Conservation (phyloP, 2,888 invertebrate species). For the Muscina levida region DNA sequence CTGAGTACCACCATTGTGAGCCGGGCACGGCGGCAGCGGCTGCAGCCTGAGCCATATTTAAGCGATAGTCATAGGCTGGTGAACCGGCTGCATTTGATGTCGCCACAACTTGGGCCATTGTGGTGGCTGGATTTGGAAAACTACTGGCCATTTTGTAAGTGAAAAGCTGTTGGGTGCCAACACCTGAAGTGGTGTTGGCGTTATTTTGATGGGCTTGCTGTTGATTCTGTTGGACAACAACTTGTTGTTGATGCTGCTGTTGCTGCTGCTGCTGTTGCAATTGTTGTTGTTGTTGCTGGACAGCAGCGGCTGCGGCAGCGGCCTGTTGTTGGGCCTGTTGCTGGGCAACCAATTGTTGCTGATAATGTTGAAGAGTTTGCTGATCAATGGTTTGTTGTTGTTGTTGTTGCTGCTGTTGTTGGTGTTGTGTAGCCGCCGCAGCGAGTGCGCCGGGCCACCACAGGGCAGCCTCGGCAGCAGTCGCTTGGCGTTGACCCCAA, state of each 20-base stretch:
- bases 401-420: slow-evolving; percentile 81
- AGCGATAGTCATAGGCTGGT: slow-evolving; percentile 88
- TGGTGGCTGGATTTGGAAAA: slow-evolving; percentile 87
- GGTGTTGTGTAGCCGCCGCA: slow-evolving; percentile 81
- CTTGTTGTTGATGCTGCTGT: slow-evolving; percentile 80
- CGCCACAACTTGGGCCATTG: slow-evolving; percentile 84
- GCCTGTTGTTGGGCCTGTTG: slow-evolving; percentile 81
- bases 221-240: slow-evolving; percentile 80
- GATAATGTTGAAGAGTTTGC: slow-evolving; percentile 81
- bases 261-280: slow-evolving; percentile 80
- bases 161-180: slow-evolving; percentile 87
- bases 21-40: slow-evolving; percentile 81
- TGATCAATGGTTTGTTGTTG: slow-evolving; percentile 81
- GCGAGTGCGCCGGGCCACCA: slow-evolving; percentile 82
- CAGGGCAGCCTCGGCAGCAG: slow-evolving; percentile 81
- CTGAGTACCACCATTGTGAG: slow-evolving; percentile 89
- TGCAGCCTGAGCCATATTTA: slow-evolving; percentile 82
- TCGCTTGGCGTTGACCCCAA: slow-evolving; percentile 82
- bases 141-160: slow-evolving; percentile 93
- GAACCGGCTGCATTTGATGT: slow-evolving; percentile 82
- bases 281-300: slow-evolving; percentile 79
- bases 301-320: slow-evolving; percentile 69
- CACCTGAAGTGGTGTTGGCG: slow-evolving; percentile 82
- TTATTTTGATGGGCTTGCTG: slow-evolving; percentile 82
- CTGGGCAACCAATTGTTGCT: slow-evolving; percentile 81